A percentile compares a stretch with the other conserved stretches of the same genome.
Evolutionary conservation across 2,888 invertebrate genomes (phyloP).

Genomic region (Polia nebulosa): DNA sequence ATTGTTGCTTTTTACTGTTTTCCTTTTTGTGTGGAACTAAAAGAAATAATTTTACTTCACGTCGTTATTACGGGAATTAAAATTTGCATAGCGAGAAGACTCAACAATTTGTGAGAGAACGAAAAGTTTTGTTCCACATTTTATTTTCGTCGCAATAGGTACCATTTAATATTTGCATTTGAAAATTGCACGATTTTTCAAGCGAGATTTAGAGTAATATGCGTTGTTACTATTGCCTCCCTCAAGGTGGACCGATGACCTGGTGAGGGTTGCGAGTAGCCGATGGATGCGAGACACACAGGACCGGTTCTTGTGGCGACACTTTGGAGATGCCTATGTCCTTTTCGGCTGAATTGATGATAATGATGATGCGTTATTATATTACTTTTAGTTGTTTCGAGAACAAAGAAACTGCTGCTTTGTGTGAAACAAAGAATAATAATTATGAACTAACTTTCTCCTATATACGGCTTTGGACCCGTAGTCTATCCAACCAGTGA

Average conservation of each 20-base stretch:
- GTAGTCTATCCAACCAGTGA: too few relatives aligned
- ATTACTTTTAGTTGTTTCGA: background rate
- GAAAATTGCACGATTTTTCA: conserved; percentile 29
- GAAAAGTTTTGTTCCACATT: background rate
- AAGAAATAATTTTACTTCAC: background rate
- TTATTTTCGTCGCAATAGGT: conserved; percentile 6
- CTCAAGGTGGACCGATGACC: too few relatives aligned
- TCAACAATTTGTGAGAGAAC: conserved; percentile 6
- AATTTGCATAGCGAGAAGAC: background rate
- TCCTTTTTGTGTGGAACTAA: background rate
- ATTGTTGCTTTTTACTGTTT: background rate
- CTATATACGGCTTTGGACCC: background rate
- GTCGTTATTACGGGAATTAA: background rate
- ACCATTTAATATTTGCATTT: conserved; percentile 47
- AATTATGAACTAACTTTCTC: too few relatives aligned
- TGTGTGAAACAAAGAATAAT: background rate
- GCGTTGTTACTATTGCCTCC: too few relatives aligned
- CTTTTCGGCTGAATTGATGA: too few relatives aligned
- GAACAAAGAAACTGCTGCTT: background rate
- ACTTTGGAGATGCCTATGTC: too few relatives aligned
- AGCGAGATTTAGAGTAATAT: too few relatives aligned
- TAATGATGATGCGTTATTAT: too few relatives aligned
- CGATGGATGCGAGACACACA: too few relatives aligned
- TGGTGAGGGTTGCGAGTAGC: too few relatives aligned
- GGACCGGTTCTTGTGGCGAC: too few relatives aligned